Conservation (phyloP, 2,113 vertebrate species). For the Mirza zaza region DNA sequence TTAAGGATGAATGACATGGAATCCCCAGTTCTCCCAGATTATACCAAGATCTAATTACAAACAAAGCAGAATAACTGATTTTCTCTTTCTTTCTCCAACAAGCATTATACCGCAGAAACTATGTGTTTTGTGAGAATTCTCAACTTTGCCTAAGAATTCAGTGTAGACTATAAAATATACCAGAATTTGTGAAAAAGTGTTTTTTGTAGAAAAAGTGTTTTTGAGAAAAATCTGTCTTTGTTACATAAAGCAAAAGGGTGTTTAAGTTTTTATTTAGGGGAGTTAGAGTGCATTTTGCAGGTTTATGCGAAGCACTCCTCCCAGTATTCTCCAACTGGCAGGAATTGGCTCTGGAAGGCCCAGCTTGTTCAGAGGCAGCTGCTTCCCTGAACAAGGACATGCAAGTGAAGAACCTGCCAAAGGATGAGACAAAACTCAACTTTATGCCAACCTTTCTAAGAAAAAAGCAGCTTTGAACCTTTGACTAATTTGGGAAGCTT, state of each 20-base stretch:
- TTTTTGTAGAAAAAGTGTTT: background rate
- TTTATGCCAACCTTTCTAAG: slow-evolving; percentile 20
- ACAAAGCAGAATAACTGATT: slow-evolving; percentile 22
- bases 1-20: background rate
- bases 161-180: background rate
- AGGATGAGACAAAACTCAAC: background rate
- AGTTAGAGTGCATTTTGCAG: background rate
- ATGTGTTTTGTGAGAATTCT: background rate
- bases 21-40: background rate
- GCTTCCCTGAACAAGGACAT: background rate
- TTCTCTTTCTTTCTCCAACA: slow-evolving; percentile 10
- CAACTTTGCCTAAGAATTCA: slow-evolving; percentile 44
- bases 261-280: slow-evolving; percentile 21
- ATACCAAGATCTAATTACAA: slow-evolving; percentile 12
- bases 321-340: background rate
- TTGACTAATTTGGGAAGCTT: slow-evolving; percentile 15
- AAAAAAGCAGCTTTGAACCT: background rate
- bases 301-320: slow-evolving; percentile 21
- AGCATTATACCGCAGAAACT: slow-evolving; percentile 42
- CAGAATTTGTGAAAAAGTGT: slow-evolving; percentile 16
- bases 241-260: slow-evolving; percentile 16
- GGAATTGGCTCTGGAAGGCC: background rate
- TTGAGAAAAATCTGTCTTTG: background rate
- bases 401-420: background rate
- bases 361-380: background rate